Evolutionary conservation across 2,888 invertebrate species (phyloP).

Genomic region (Pammene aurita): DNA sequence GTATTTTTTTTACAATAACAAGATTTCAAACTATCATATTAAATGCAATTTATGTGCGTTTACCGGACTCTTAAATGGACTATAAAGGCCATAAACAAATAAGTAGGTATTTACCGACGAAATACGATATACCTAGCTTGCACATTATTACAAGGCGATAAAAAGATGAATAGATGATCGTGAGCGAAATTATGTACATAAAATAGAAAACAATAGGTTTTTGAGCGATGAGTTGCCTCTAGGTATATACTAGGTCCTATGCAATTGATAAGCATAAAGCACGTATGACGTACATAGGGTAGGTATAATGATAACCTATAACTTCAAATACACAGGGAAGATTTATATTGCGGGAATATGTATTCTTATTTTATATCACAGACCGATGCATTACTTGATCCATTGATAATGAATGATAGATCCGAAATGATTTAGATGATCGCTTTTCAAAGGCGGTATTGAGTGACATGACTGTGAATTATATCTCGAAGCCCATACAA

Average conservation of each 20-base stretch:
- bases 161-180: constrained; percentile 49
- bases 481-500: constrained; percentile 11
- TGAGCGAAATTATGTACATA: constrained; percentile 69
- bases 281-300: too few species aligned
- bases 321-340: constrained; percentile 2
- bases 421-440: constrained; percentile 15
- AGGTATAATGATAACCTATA: constrained; percentile 7
- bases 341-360: constrained; percentile 9
- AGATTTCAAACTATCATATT: too few species aligned
- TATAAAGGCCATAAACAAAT: too few species aligned
- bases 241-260: too few species aligned
- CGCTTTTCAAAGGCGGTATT: constrained; percentile 32
- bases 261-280: constrained; percentile 73
- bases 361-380: constrained; percentile 48
- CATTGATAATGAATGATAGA: constrained; percentile 20
- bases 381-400: constrained; percentile 39
- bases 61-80: too few species aligned
- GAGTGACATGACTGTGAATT: constrained; percentile 23
- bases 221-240: constrained; percentile 69
- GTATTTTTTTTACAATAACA: too few species aligned
- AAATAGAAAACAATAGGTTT: constrained; percentile 52
- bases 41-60: too few species aligned
- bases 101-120: too few species aligned
- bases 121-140: not conserved
- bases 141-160: constrained; percentile 2